A percentile compares a stretch with the other conserved stretches of the same genome.
Evolutionary conservation across 2,888 invertebrate species (phyloP).

Genomic region (Isotomurus palustris): DNA sequence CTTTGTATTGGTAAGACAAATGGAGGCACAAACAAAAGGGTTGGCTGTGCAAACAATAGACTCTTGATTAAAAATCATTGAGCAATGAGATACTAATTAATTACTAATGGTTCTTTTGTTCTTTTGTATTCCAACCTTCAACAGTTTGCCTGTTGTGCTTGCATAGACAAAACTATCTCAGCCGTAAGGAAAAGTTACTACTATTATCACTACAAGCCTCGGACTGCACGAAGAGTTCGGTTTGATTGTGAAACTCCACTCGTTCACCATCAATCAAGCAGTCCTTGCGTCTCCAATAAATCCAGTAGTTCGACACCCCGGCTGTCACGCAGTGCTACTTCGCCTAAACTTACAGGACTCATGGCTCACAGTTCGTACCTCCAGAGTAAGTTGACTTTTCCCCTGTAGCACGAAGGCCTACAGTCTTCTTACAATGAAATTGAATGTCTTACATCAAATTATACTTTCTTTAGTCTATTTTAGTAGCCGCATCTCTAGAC

Average conservation of each 20-base stretch:
- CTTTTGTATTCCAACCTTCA: background rate
- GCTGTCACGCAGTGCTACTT: constrained; percentile 1
- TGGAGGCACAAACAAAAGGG: no score
- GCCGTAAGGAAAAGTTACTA: constrained; percentile 23
- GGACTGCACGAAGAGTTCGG: constrained; percentile 23
- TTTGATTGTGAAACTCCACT: constrained; percentile 26
- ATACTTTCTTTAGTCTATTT: no score
- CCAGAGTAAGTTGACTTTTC: constrained; percentile 20
- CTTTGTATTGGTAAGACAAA: constrained; percentile 25
- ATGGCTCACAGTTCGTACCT: constrained; percentile 31
- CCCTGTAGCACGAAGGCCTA: no score
- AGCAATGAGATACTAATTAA: background rate
- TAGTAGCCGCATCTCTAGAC: no score
- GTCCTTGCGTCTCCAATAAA: constrained; percentile 6
- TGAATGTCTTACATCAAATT: no score
- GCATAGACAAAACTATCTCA: constrained; percentile 23
- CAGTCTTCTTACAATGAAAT: no score
- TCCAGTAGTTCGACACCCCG: constrained; percentile 14
- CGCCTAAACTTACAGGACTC: constrained; percentile 16
- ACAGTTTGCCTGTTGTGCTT: constrained; percentile 36
- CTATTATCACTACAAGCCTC: constrained; percentile 17
- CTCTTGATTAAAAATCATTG: background rate
- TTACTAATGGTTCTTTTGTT: constrained; percentile 6
- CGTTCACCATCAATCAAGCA: no score
- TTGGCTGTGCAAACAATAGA: no score